Conservation (phyloP, 2,797 vertebrate genomes). For the Psittacula echo region DNA sequence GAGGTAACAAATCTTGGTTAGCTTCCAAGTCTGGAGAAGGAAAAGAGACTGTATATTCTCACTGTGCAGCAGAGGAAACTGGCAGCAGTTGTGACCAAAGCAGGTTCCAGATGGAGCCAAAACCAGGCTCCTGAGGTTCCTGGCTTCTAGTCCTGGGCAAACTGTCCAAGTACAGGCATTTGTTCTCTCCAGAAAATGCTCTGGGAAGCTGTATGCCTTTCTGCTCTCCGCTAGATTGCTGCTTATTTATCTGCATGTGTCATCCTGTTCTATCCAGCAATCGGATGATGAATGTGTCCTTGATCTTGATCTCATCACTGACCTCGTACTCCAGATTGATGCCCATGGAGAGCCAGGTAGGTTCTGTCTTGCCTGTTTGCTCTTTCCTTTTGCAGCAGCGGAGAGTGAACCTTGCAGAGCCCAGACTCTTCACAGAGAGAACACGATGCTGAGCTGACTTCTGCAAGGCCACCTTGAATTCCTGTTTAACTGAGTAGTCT, state of each 20-base stretch:
- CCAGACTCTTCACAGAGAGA: neutral
- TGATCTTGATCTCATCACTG: conserved; percentile 87
- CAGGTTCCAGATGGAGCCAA: neutral
- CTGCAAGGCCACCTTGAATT: neutral
- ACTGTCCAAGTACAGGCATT: neutral
- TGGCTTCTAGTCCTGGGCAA: neutral
- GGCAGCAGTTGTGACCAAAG: neutral
- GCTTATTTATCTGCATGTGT: neutral
- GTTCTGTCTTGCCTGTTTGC: neutral
- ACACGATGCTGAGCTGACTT: fast-evolving
- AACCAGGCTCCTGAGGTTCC: neutral
- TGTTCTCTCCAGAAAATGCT: neutral
- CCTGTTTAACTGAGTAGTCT: neutral
- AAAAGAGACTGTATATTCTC: neutral
- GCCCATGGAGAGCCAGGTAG: conserved; percentile 87
- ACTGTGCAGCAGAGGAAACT: neutral
- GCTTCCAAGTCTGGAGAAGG: neutral
- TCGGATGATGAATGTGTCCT: conserved; percentile 80
- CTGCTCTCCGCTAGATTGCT: neutral
- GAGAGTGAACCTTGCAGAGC: neutral
- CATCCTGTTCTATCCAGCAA: conserved; percentile 50
- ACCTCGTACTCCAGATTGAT: conserved; percentile 91
- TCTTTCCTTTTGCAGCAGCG: neutral
- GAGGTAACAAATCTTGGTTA: neutral
- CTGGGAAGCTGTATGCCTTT: neutral